phyloP scores from a whole-genome alignment of 2,113 vertebrate genomes.

The Dryoscopus gambensis region DNA sequence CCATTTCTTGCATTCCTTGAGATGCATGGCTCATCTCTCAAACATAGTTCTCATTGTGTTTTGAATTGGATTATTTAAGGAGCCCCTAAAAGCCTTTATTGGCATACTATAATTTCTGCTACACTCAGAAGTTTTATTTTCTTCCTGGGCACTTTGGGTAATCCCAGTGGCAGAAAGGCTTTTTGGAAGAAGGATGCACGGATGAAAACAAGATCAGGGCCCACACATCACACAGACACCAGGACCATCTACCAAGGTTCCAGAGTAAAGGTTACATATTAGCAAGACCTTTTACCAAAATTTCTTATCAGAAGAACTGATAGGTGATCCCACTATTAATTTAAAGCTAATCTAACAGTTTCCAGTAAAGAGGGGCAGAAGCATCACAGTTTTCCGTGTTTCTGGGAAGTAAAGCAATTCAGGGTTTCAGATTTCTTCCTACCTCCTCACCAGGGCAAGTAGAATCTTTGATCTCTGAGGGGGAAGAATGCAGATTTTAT shows the following conservation, averaged over 20 bases:
- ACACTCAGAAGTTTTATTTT: neutral
- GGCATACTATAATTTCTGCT: neutral
- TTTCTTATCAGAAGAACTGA: neutral
- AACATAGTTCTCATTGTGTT: neutral
- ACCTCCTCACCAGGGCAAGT: neutral
- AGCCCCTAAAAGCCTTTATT: neutral
- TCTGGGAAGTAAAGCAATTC: neutral
- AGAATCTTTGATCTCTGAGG: neutral
- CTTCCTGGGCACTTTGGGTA: neutral
- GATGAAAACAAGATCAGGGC: neutral
- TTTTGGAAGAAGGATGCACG: neutral
- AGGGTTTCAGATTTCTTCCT: neutral
- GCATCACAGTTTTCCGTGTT: neutral
- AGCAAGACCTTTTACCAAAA: neutral
- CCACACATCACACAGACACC: neutral
- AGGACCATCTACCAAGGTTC: neutral
- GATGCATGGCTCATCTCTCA: neutral
- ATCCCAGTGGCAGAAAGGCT: neutral
- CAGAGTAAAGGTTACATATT: neutral
- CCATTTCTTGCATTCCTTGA: neutral
- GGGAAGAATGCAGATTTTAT: neutral
- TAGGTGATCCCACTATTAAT: neutral
- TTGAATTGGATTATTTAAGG: neutral
- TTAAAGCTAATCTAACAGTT: neutral
- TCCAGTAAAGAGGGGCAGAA: neutral